Base-by-base conservation (phyloP, 2,888 invertebrate species). In the Meghimatium bilineatum region DNA sequence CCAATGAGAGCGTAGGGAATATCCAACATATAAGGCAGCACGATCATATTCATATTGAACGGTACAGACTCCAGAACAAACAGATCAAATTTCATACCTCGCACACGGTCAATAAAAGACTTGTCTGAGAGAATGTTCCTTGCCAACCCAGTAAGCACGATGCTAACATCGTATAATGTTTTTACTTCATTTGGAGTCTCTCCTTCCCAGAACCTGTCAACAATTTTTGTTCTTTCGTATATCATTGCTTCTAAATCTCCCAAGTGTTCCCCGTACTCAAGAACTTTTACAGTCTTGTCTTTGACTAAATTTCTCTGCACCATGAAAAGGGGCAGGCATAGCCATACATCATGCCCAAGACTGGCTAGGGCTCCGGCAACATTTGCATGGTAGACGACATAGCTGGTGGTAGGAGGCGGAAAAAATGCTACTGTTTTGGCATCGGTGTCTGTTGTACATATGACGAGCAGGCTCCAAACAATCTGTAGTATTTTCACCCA, bases 1-100 rank as follows among this genome's bases (percentile, higher is more conserved):
- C 86, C 86, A 60, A 83, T 69, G 52, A 80, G 82, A 14, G 85
- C 85, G 79, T 85, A 86, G 10, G 86, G 85, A 29, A 80, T 84
- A 49, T 82, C 84, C 52, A 85, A 44, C 60, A 63, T 80, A 78
- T 86, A 86, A 0, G 86, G 85, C 60, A 86, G 74, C 26, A 85
- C 77, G 0, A 84, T 80, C 74, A 85, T 80, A 80, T 85, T 85
- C 44, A 77, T 80, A 26, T 82, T 66, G 44, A 80, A 72, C 0
- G 84, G 84, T 52, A 83, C 60, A 14, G 79, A 82, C 72, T 86
- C 86, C 29, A 86, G 60, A 23, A 86, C 83, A 36, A 86, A 60
- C 63, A 86, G 67, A 69, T 85, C 84, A 5, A 84, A 78, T 34
- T 82, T 82, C 38, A 86, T 63, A 34, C 66, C 72, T 14, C 74